A percentile compares a stretch with the other conserved stretches of the same genome.
Conservation (phyloP, 2,797 vertebrate species). For the Pristis pectinata region DNA sequence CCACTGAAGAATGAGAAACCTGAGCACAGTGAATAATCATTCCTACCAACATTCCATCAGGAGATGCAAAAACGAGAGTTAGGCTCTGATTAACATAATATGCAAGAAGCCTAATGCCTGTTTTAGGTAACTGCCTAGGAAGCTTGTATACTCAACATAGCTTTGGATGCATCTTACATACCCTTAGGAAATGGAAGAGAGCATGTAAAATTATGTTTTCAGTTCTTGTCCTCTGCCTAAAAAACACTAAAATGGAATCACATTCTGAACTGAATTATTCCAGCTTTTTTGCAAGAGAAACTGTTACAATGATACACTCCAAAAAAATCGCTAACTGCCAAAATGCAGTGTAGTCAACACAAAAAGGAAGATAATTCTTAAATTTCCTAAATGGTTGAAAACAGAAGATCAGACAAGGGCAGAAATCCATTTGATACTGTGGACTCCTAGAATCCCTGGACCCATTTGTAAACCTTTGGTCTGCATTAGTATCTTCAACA, state of each 20-base stretch:
- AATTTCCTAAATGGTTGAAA: background rate
- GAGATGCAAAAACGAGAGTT: background rate
- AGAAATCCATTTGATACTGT: background rate
- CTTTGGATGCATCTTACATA: background rate
- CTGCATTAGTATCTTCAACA: background rate
- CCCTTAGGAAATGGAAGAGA: background rate
- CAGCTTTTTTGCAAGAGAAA: background rate
- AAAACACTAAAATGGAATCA: background rate
- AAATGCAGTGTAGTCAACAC: background rate
- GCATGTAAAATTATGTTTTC: background rate
- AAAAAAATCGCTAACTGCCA: background rate
- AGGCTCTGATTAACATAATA: background rate
- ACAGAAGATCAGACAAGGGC: background rate
- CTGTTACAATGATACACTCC: background rate
- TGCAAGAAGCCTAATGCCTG: background rate
- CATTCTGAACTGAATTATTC: background rate
- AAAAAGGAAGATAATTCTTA: too few relatives aligned
- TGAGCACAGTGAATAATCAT: background rate
- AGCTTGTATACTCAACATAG: background rate
- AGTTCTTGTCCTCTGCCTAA: background rate
- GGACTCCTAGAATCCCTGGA: background rate
- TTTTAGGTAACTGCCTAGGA: background rate
- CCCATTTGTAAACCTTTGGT: background rate
- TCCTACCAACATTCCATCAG: background rate
- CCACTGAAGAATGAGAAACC: background rate